Base-by-base conservation (phyloP, 2,797 vertebrate species). In the Gephyroberyx darwinii region DNA sequence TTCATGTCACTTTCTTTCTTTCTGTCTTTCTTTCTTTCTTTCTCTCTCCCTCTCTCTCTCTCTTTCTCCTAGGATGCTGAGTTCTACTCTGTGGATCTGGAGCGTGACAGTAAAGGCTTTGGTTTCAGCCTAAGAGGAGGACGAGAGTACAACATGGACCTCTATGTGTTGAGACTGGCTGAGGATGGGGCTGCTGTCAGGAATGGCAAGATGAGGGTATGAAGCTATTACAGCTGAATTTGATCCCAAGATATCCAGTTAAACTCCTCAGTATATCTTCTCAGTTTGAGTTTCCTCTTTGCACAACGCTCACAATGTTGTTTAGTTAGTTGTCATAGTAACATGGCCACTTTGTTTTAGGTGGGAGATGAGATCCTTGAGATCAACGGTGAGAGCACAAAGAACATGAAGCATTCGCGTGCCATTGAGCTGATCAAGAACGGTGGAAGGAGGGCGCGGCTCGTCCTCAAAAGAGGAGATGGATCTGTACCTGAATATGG, bases 401-500 rank as follows among this genome's bases (percentile, higher is more conserved):
- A 99, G 93, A 98, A 96, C 90, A 99, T 99, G 98, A 99, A 97
- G 92, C 98, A 99, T 69, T 96, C 98, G 73, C 97, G 98, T 81
- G 98, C 98, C 92, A 99, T 99, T 39, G 98, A 99, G 93, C 96
- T 99, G 88, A 99, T 99, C 92, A 99, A 99, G 95, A 99, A 96
- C 0, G 98, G 98, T 58, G 97, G 97, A 69, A 95, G 96, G 71
- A 94, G 96, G 92, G 98, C 97, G 19, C 95, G 95, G 86, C 95
- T 99, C 26, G 95, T 98, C 94, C 95, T 99, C 87, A 98, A 98
- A 92, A 95, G 97, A 53, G 98, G 98, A 85, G 97, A 99, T 65
- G 98, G 98, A 91, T 99, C 97, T 5, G 98, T 99, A 84, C 98
- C 98, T 60, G 98, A 99, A 95, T 99, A 99, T 93, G 98, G 98